Evolutionary conservation across 1,140 invertebrate species (phyloP).

Genomic region (Parapsyche elsis): DNA sequence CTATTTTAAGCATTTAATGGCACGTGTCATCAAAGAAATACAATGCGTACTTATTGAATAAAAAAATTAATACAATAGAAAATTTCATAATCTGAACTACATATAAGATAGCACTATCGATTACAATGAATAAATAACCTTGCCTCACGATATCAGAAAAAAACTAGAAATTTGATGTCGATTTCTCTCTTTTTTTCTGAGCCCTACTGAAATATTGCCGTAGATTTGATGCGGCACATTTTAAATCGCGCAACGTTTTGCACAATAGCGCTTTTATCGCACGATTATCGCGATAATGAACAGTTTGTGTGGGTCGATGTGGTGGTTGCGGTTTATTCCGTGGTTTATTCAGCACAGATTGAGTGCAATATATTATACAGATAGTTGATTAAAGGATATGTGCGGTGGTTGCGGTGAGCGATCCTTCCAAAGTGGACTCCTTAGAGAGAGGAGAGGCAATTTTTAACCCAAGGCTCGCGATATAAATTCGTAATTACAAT

Average conservation of each 20-base stretch:
- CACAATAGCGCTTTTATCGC: not conserved
- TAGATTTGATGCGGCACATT: not conserved
- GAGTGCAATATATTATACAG: constrained; percentile 14
- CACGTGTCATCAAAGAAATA: not conserved
- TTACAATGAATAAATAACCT: not conserved
- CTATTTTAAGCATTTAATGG: not conserved
- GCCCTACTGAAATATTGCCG: too few species aligned
- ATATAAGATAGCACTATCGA: not conserved
- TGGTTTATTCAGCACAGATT: not conserved
- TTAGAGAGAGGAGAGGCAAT: not conserved
- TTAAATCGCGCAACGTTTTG: not conserved
- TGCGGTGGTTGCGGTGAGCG: constrained; percentile 24
- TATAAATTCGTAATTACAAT: not conserved
- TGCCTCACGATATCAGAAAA: not conserved
- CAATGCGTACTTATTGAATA: not conserved
- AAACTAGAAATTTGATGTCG: not conserved
- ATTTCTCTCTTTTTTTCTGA: not conserved
- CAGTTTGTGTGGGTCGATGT: not conserved
- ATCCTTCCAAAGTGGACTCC: constrained; percentile 20
- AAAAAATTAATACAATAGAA: not conserved
- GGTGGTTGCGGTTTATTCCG: constrained; percentile 22
- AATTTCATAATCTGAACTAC: not conserved
- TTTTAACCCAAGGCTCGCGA: not conserved
- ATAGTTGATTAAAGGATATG: constrained; percentile 39
- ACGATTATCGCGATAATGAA: constrained; percentile 1